A percentile compares a stretch with the other conserved stretches of the same genome.
These are phyloP conservation scores for Hypotaenidia philippensis DNA, from an alignment of 2,797 vertebrate species.

Conservation along the genomic window DNA sequence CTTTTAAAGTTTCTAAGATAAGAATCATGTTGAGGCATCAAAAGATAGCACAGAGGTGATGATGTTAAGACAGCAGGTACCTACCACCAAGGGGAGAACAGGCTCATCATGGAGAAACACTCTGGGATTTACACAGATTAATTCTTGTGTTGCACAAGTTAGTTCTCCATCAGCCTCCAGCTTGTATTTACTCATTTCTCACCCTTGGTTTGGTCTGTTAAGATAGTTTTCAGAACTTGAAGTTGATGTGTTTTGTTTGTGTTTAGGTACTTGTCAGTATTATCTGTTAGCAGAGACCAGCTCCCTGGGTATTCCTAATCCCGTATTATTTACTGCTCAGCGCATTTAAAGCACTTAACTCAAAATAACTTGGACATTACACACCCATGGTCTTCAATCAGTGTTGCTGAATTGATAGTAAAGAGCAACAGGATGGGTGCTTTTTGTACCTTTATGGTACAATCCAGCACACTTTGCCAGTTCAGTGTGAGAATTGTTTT, in stretches of 20 bases:
- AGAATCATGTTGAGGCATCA: not conserved
- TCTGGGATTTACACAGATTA: not conserved
- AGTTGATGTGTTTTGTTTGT: not conserved
- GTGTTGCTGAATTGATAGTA: not conserved
- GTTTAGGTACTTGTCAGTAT: not conserved
- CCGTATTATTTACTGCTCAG: constrained; percentile 14
- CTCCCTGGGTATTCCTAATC: constrained; percentile 31
- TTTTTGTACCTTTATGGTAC: not conserved
- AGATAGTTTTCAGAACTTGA: not conserved
- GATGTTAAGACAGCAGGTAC: not conserved
- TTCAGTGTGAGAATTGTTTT: not conserved
- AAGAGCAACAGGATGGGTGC: not conserved
- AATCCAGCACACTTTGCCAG: not conserved
- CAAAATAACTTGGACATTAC: not conserved
- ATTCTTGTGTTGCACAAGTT: not conserved
- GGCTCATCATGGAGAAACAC: not conserved
- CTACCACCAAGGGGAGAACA: not conserved
- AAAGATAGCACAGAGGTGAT: not conserved
- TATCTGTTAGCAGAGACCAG: not conserved
- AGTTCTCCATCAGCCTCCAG: not conserved
- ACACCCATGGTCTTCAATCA: constrained; percentile 20
- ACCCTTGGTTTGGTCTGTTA: constrained; percentile 6
- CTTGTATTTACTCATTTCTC: not conserved
- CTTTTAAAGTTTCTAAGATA: not conserved
- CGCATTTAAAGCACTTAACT: constrained; percentile 34